Evolutionary conservation across 1,140 invertebrate genomes (phyloP).

Genomic region (Caerostris darwini): DNA sequence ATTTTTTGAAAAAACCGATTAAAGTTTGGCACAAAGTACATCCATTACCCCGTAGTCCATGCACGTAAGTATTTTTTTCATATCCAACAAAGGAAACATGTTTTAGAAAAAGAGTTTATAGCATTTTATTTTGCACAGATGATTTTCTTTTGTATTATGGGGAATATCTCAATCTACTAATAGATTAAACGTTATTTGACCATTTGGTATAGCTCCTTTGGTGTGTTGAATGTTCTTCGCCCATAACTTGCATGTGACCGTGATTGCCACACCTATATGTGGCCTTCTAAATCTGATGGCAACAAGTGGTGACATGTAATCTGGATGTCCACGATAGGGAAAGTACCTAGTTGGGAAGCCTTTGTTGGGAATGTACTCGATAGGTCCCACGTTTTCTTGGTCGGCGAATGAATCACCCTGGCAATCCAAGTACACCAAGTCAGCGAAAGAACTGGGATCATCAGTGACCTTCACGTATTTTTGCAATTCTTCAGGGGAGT

Average conservation of each 20-base stretch:
- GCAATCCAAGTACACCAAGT: conserved; percentile 78
- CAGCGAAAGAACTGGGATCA: not conserved
- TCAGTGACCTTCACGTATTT: conserved; percentile 37
- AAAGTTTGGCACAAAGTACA: too few relatives aligned
- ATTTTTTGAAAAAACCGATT: too few relatives aligned
- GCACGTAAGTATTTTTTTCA: too few relatives aligned
- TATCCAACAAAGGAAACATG: too few relatives aligned
- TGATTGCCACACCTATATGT: conserved; percentile 77
- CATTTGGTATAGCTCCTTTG: conserved; percentile 73
- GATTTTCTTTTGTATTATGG: not conserved
- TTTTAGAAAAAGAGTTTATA: too few relatives aligned
- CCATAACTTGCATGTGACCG: conserved; percentile 79
- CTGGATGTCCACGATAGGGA: conserved; percentile 58
- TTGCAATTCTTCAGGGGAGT: conserved; percentile 83
- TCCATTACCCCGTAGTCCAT: too few relatives aligned
- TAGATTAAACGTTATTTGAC: conserved; percentile 78
- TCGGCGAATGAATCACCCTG: conserved; percentile 77
- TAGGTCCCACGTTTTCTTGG: conserved; percentile 77
- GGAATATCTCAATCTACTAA: conserved; percentile 76
- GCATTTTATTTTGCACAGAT: too few relatives aligned
- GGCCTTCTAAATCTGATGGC: conserved; percentile 77
- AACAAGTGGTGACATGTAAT: conserved; percentile 78
- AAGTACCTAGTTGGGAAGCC: conserved; percentile 78
- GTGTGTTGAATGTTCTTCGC: conserved; percentile 78
- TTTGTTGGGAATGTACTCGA: conserved; percentile 76